These are phyloP conservation scores for Steinernema hermaphroditum DNA, from an alignment of 2,888 invertebrate genomes.

Conservation along the genomic window DNA sequence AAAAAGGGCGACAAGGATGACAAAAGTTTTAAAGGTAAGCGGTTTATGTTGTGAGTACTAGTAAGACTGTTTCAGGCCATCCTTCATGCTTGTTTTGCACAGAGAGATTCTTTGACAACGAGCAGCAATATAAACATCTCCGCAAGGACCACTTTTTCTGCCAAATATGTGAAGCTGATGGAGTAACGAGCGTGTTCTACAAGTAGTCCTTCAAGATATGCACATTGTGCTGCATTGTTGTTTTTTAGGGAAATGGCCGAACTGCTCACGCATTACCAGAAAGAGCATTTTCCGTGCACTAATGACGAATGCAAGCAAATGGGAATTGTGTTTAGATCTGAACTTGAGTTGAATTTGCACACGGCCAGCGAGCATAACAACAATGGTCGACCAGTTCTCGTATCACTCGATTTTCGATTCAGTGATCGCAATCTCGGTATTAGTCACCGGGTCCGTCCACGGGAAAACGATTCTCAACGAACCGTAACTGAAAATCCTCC, in stretches of 20 bases:
- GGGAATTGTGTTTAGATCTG: slow-evolving; percentile 60
- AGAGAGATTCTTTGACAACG: slow-evolving; percentile 83
- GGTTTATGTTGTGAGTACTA: not conserved
- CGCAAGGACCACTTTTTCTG: slow-evolving; percentile 92
- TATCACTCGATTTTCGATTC: not conserved
- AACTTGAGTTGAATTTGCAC: slow-evolving; percentile 59
- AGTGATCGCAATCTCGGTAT: not conserved
- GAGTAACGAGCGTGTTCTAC: slow-evolving; percentile 80
- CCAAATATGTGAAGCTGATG: slow-evolving; percentile 94
- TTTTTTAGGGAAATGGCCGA: slow-evolving; percentile 36
- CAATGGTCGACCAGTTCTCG: not conserved
- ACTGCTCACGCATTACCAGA: slow-evolving; percentile 40
- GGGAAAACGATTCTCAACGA: no score
- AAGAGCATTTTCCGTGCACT: slow-evolving; percentile 47
- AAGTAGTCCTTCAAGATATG: not conserved
- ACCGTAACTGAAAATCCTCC: no score
- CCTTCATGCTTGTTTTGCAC: slow-evolving; percentile 5
- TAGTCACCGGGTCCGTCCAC: not conserved
- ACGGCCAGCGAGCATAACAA: slow-evolving; percentile 37
- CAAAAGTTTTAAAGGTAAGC: slow-evolving; percentile 14
- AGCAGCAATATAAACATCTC: slow-evolving; percentile 76
- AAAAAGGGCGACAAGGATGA: slow-evolving; percentile 61
- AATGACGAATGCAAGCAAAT: slow-evolving; percentile 50
- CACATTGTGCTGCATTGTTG: not conserved
- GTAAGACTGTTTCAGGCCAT: not conserved